Evolutionary conservation across 2,113 vertebrate genomes (phyloP).

Genomic region (Istiophorus platypterus): DNA sequence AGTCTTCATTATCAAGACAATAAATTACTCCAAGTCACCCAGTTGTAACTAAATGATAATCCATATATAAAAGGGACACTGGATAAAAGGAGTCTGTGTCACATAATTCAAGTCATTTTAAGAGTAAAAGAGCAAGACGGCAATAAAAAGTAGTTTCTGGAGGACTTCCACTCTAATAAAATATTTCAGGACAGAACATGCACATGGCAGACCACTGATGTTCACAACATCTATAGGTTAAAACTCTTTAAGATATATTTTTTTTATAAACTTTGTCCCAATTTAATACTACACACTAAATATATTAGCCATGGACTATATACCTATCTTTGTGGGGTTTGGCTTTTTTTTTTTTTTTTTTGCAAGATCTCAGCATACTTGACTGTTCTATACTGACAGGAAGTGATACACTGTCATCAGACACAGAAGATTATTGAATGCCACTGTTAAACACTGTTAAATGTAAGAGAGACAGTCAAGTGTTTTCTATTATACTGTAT

Average conservation of each 20-base stretch:
- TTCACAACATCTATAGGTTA: conserved; percentile 27
- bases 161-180: conserved; percentile 19
- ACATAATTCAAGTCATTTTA: conserved; percentile 15
- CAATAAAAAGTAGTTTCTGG: conserved; percentile 29
- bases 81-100: conserved; percentile 17
- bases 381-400: not conserved
- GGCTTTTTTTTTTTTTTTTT: not conserved
- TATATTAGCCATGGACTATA: not conserved
- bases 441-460: too few relatives aligned
- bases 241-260: conserved; percentile 11
- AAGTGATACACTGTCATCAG: not conserved
- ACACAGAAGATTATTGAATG: not conserved
- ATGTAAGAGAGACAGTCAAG: too few relatives aligned
- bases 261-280: conserved; percentile 11
- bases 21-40: not conserved
- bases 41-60: conserved; percentile 14
- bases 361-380: not conserved
- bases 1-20: conserved; percentile 17
- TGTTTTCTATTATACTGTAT: not conserved
- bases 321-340: not conserved
- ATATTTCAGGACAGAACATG: conserved; percentile 61
- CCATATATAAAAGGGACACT: conserved; percentile 22
- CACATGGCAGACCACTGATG: conserved; percentile 22
- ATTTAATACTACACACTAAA: conserved; percentile 5
- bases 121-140: conserved; percentile 8